Conservation (phyloP, 1,140 invertebrate species). For the Diorhabda sublineata region DNA sequence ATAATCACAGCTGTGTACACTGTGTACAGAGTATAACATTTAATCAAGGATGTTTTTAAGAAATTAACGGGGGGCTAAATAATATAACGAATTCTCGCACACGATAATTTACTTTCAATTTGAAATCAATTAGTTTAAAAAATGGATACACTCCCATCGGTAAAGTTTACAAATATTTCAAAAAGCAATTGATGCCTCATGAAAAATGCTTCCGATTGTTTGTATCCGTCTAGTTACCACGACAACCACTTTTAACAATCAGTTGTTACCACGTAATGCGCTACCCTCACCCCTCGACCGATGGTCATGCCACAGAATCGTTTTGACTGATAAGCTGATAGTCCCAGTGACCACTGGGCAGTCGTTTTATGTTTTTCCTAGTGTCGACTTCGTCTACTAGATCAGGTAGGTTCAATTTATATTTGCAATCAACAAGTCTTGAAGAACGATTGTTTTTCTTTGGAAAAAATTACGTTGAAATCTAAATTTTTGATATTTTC, state of each 20-base stretch:
- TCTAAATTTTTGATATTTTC: too few species aligned
- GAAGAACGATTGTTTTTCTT: not conserved
- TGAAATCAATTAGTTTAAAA: too few species aligned
- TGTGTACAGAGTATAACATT: too few species aligned
- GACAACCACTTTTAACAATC: conserved; percentile 41
- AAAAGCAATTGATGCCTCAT: not conserved
- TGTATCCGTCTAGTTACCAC: conserved; percentile 42
- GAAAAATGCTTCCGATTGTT: conserved; percentile 27
- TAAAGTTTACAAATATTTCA: not conserved
- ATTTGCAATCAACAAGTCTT: conserved; percentile 3
- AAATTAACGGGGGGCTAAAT: too few species aligned
- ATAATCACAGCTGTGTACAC: too few species aligned
- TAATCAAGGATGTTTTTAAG: too few species aligned
- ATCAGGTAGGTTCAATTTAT: conserved; percentile 18
- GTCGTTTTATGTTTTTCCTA: conserved; percentile 35
- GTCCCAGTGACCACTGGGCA: conserved; percentile 38
- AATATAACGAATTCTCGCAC: too few species aligned
- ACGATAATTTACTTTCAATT: too few species aligned
- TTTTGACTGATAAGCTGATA: conserved; percentile 41
- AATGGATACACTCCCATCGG: too few species aligned
- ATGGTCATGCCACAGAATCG: conserved; percentile 34
- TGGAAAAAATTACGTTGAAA: too few species aligned
- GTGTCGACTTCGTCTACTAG: conserved; percentile 16
- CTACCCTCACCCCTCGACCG: conserved; percentile 30
- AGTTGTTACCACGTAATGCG: conserved; percentile 42